Evolutionary conservation across 2,113 vertebrate species (phyloP).

Genomic region (Corvus hawaiiensis): DNA sequence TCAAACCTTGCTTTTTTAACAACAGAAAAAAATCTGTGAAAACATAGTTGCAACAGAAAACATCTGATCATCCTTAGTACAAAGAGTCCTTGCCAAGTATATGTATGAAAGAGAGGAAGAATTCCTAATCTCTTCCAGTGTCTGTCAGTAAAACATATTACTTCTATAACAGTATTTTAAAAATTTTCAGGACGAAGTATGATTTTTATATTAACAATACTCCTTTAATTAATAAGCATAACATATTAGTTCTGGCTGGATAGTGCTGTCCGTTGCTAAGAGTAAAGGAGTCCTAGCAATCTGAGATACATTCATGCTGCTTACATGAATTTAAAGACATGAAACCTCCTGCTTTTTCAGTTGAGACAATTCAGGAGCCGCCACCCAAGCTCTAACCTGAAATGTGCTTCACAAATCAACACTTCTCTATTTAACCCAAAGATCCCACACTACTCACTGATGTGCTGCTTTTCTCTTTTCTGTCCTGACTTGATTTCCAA

Average conservation of each 20-base stretch:
- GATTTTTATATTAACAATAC: neutral
- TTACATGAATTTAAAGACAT: neutral
- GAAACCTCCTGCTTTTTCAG: neutral
- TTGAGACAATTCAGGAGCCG: neutral
- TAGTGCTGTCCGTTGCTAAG: neutral
- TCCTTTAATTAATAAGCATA: slow-evolving; percentile 2
- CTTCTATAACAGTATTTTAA: neutral
- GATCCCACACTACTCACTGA: neutral
- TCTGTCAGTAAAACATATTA: neutral
- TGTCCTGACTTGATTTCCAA: neutral
- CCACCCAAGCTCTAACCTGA: neutral
- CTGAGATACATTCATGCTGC: neutral
- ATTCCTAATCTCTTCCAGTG: neutral
- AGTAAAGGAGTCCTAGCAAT: neutral
- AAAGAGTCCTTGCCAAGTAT: neutral
- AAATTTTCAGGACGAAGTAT: neutral
- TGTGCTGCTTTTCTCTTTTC: neutral
- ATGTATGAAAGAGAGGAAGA: neutral
- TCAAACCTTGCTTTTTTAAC: neutral
- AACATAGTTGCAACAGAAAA: neutral
- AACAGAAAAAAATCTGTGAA: neutral
- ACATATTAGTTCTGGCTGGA: neutral
- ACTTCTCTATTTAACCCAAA: neutral
- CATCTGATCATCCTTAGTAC: neutral
- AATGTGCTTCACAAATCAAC: neutral